Evolutionary conservation across 2,797 vertebrate species (phyloP).

Genomic region (Psittacula echo): DNA sequence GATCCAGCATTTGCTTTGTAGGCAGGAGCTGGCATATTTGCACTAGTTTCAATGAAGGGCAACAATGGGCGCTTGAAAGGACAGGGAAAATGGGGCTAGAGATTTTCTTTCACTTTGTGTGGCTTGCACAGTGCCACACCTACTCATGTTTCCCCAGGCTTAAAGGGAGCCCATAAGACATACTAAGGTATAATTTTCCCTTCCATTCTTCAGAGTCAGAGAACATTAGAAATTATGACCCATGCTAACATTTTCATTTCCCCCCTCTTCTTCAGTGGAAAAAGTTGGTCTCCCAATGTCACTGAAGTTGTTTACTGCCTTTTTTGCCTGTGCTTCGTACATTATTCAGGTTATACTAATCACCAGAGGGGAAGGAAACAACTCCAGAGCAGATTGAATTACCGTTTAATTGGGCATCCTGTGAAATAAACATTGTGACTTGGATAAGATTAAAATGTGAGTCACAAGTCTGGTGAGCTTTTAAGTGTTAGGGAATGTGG

Average conservation of each 20-base stretch:
- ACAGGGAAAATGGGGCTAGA: not conserved
- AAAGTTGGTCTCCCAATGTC: not conserved
- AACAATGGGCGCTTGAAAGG: not conserved
- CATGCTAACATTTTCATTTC: not conserved
- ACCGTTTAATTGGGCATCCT: conserved; percentile 70
- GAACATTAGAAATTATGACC: not conserved
- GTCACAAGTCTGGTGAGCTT: conserved; percentile 68
- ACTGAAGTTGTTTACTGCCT: conserved; percentile 23
- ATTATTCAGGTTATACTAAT: conserved; percentile 69
- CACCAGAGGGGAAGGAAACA: conserved; percentile 66
- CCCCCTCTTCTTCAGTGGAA: not conserved
- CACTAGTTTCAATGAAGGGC: not conserved
- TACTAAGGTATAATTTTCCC: not conserved
- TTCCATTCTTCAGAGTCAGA: not conserved
- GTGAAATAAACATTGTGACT: conserved; percentile 74
- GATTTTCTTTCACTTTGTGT: not conserved
- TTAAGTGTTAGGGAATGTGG: conserved; percentile 1
- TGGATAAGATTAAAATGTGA: conserved; percentile 65
- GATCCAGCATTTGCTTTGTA: not conserved
- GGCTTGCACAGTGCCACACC: not conserved
- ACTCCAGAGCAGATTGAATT: conserved; percentile 69
- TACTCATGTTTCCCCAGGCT: not conserved
- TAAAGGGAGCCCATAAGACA: not conserved
- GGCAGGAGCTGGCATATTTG: not conserved
- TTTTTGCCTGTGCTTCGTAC: not conserved